Evolutionary conservation across 2,113 vertebrate species (phyloP).

Genomic region (cattle (Bos taurus)): DNA sequence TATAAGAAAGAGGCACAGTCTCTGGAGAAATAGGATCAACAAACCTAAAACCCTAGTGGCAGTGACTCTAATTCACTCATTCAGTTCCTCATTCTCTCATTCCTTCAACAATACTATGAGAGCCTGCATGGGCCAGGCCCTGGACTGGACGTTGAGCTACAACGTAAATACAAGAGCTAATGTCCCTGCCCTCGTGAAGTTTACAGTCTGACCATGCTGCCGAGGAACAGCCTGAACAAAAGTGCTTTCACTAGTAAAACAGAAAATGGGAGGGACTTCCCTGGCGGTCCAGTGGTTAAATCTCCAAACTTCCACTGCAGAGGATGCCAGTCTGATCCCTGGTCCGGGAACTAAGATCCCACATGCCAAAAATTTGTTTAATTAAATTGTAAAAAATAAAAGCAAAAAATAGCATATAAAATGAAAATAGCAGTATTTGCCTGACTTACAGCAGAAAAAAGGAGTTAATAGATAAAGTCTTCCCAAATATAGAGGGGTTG

Average conservation of each 20-base stretch:
- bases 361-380: background rate
- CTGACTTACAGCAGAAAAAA: background rate
- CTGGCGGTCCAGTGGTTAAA: background rate
- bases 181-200: background rate
- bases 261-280: background rate
- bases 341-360: background rate
- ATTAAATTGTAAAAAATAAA: background rate
- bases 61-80: background rate
- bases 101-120: background rate
- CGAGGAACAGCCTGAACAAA: background rate
- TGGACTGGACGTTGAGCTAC: accelerated
- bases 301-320: background rate
- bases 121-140: background rate
- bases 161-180: no score
- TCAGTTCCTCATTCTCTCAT: background rate
- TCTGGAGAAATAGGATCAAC: background rate
- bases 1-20: background rate
- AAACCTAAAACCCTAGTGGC: background rate
- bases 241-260: background rate
- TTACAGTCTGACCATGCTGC: background rate
- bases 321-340: background rate
- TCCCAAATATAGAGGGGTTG: background rate
- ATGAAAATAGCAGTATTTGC: background rate
- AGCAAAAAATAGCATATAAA: background rate
- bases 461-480: background rate